These are phyloP conservation scores for Poecile atricapillus DNA, from an alignment of 2,113 vertebrate species.

Conservation along the genomic window DNA sequence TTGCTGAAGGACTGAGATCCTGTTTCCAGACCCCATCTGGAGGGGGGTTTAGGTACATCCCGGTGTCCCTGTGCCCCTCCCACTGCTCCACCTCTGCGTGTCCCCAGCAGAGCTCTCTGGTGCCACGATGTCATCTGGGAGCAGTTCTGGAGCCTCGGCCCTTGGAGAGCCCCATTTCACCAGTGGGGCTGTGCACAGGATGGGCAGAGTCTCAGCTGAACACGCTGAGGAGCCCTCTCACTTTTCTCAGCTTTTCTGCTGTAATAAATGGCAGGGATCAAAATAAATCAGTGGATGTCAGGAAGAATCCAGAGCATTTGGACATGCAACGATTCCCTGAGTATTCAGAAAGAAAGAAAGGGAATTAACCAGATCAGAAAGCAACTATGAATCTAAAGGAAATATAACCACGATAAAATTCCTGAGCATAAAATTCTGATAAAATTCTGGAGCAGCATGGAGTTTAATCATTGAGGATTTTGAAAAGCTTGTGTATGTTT, in stretches of 20 bases:
- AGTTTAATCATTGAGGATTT: conserved; percentile 16
- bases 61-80: background rate
- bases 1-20: background rate
- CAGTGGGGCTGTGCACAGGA: background rate
- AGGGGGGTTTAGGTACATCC: background rate
- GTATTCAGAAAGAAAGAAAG: conserved; percentile 8
- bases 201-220: background rate
- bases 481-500: conserved; percentile 3
- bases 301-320: background rate
- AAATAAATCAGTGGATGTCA: background rate
- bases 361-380: conserved; percentile 44
- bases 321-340: background rate
- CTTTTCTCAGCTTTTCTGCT: background rate
- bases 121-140: background rate
- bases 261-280: background rate
- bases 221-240: background rate
- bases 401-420: conserved; percentile 50
- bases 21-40: background rate
- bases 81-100: background rate
- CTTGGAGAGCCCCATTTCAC: background rate
- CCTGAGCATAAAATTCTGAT: background rate
- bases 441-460: background rate
- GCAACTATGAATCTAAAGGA: conserved; percentile 30
- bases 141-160: background rate
- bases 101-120: background rate